A percentile compares a stretch with the other conserved stretches of the same genome.
Conservation (phyloP, 2,888 invertebrate species). For the Pollenia griseotomentosa region DNA sequence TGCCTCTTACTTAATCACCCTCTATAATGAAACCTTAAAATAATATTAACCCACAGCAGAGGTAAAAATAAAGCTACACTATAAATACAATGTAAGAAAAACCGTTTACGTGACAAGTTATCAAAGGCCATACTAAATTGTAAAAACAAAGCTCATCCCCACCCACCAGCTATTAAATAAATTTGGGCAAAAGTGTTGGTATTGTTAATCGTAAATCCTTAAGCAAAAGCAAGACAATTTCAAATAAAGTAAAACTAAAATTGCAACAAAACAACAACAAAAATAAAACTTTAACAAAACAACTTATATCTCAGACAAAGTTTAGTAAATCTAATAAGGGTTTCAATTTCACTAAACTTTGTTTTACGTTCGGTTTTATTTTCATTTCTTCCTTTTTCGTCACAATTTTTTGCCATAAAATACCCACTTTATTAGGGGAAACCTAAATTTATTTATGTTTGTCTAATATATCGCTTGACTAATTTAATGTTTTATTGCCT, state of each 20-base stretch:
- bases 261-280: constrained; percentile 12
- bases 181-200: not conserved
- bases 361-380: not conserved
- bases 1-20: too few species aligned
- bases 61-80: constrained; percentile 45
- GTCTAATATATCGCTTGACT: constrained; percentile 76
- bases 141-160: not conserved
- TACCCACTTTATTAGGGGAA: not conserved
- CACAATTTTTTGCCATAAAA: not conserved
- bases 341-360: constrained; percentile 32
- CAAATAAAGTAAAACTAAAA: constrained; percentile 8
- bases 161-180: not conserved
- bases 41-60: constrained; percentile 30
- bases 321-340: constrained; percentile 17
- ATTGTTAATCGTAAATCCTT: not conserved
- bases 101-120: constrained; percentile 65
- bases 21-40: not conserved
- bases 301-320: constrained; percentile 12
- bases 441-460: constrained; percentile 61
- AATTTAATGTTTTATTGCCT: constrained; percentile 82
- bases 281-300: not conserved
- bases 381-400: not conserved
- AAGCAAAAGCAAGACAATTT: not conserved
- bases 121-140: constrained; percentile 14
- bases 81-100: constrained; percentile 32